Evolutionary conservation across 2,797 vertebrate species (phyloP).

Genomic region (Hydrophis major): DNA sequence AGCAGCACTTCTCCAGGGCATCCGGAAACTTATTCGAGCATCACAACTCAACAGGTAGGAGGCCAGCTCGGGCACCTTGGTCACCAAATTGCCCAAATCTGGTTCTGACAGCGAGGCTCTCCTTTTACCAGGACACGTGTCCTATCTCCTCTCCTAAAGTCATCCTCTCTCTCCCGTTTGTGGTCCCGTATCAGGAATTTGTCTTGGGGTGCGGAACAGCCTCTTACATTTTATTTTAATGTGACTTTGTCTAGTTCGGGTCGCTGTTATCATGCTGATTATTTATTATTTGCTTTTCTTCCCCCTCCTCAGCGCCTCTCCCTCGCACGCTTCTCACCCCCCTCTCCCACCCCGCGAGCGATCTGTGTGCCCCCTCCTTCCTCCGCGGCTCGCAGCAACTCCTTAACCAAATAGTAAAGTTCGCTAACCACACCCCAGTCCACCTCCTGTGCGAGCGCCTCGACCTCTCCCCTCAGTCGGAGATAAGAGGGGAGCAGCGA

Average conservation of each 20-base stretch:
- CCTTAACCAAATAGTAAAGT: conserved; percentile 46
- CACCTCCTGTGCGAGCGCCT: not conserved
- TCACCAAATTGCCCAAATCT: not conserved
- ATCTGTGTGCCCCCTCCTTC: not conserved
- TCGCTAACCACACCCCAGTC: conserved; percentile 44
- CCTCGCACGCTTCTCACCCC: fast-evolving
- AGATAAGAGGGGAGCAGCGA: not conserved
- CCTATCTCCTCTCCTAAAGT: not conserved
- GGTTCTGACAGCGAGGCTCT: not conserved
- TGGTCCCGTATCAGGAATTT: not conserved
- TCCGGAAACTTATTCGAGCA: conserved; percentile 89
- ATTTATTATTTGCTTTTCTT: not conserved
- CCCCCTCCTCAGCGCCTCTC: not conserved
- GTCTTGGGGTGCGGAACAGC: not conserved
- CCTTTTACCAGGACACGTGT: not conserved
- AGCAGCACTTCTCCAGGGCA: conserved; percentile 95
- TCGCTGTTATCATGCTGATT: not conserved
- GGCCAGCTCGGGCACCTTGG: not conserved
- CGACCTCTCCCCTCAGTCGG: not conserved
- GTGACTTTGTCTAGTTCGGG: not conserved
- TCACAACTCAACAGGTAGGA: conserved; percentile 71
- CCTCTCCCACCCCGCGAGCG: too few relatives aligned
- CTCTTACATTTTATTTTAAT: not conserved
- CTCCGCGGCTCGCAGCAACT: not conserved
- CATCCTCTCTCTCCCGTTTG: too few relatives aligned